Evolutionary conservation across 2,113 vertebrate genomes (phyloP), one percentile per base, ranked within the genome.

Genomic region (Chaetorhynchus papuensis): DNA sequence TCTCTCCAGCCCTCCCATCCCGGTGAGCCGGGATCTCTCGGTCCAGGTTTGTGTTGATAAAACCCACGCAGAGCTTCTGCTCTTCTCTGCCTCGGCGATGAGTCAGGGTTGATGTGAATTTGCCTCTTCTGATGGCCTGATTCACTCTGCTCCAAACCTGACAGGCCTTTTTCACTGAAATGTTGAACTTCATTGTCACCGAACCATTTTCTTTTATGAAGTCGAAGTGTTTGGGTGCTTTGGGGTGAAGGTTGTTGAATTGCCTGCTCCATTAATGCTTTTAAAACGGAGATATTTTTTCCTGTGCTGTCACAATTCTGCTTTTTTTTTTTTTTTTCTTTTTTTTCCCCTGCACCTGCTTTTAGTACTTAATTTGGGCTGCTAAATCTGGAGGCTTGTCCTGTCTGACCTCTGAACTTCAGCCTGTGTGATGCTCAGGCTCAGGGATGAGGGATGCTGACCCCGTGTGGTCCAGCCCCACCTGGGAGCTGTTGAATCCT

Each of bases 11-110:
- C 41, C 23, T 77, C 59, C 71, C 77, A 11, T 3, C 70, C 57
- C 1, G 0, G 6, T 1, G 11, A 53, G 70, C 18, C 0, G 0
- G 49, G 53, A 35, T 72, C 24, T 18, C 35, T n/a, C 2, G 0
- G 0, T 30, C 37, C 1, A 1, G 24, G 57, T 44, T 60, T 3
- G 0, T 23, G 0, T 33, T 9, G 75, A 59, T 35, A 13, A 50
- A 94, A 95, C 33, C 42, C 8, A 30, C 0, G 3, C 54, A 7
- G 18, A 53, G 60, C 52, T 91, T 61, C 85, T 72, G 61, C 79
- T 93, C 15, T 20, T 17, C 49, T 12, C 17, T 37, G 54, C 80
- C 52, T 70, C 1, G 0, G 44, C 0, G 0, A 4, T 71, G 90
- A 85, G 65, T 87, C 65, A 60, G 92, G 21, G 63, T 23, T 56